Evolutionary conservation across 2,888 invertebrate genomes (phyloP).

Genomic region (Chymomyza caudatula): DNA sequence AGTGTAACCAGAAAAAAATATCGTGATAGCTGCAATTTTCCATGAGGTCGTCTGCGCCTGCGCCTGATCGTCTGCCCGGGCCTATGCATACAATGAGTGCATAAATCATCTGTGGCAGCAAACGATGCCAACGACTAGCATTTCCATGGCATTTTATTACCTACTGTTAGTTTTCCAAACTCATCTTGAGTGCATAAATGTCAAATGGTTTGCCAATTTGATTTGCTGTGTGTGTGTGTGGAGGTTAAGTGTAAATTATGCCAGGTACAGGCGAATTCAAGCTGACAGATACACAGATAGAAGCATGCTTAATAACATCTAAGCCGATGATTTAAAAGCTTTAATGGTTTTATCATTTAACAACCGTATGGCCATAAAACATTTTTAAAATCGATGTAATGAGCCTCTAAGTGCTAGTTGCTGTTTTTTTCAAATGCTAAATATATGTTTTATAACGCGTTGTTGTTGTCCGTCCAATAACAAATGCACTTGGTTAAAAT

Average conservation of each 20-base stretch:
- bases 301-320: slow-evolving; percentile 58
- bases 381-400: slow-evolving; percentile 47
- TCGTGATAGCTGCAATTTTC: slow-evolving; percentile 70
- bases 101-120: slow-evolving; percentile 63
- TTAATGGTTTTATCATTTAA: neutral
- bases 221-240: slow-evolving; percentile 44
- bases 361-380: slow-evolving; percentile 44
- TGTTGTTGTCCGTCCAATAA: neutral
- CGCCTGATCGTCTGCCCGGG: slow-evolving; percentile 4
- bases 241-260: slow-evolving; percentile 64
- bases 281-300: slow-evolving; percentile 3
- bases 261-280: slow-evolving; percentile 30
- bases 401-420: slow-evolving; percentile 58
- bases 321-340: slow-evolving; percentile 60
- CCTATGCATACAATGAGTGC: slow-evolving; percentile 65
- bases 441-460: neutral
- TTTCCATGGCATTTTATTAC: slow-evolving; percentile 51
- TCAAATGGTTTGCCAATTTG: slow-evolving; percentile 69
- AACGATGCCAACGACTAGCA: slow-evolving; percentile 19
- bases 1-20: slow-evolving; percentile 27
- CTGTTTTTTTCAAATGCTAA: slow-evolving; percentile 22
- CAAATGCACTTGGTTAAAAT: neutral
- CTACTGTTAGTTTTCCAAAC: slow-evolving; percentile 31
- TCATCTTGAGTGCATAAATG: slow-evolving; percentile 52
- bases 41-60: slow-evolving; percentile 28